Evolutionary conservation across 2,797 vertebrate species (phyloP), one percentile per base, ranked within the genome.

Genomic region (Siniperca scherzeri): DNA sequence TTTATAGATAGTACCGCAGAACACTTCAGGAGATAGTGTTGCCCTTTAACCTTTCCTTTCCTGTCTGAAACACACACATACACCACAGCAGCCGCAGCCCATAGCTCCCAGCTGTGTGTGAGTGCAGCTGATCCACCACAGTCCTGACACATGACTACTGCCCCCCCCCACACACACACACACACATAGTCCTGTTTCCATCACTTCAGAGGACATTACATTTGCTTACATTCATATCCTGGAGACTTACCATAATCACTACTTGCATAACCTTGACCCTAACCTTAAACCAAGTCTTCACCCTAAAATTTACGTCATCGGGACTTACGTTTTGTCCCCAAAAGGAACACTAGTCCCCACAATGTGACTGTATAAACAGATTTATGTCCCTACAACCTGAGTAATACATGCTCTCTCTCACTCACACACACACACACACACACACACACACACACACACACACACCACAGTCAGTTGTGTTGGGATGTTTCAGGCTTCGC

Each of bases 111-210:
- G 90, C 89, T 84, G 80, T 77, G 60, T 78, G 66, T 78, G 83
- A 83, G 68, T 42, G 77, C 91, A 92, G 88, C 91, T 92, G 90
- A 92, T 91, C 70, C 60, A 85, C 87, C 86, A 57, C 83, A 74
- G 62, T 84, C 53, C 69, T 42, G 46, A 84, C 88, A 80, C 86
- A 81, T 89, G 91, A 90, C 84, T 14, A 16, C n/a, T 0, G 21
- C 16, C 52, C 62, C 36, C 21, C 5, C 9, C 64, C 27, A 16
- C 46, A 44, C 53, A 70, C 72, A 74, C 74, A 57, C 65, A 67
- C 65, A 60, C 60, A 56, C 61, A 73, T 65, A 30, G 36, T 36
- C 36, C 5, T 36, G 36, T 5, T 36, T 36, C 36, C 36, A 36
- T 36, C 36, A 36, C 36, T 36, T 36, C 36, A 36, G 36, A 36